Evolutionary conservation across 2,797 vertebrate genomes (phyloP), one percentile per base, ranked within the genome.

Genomic region (Macrochelys suwanniensis): DNA sequence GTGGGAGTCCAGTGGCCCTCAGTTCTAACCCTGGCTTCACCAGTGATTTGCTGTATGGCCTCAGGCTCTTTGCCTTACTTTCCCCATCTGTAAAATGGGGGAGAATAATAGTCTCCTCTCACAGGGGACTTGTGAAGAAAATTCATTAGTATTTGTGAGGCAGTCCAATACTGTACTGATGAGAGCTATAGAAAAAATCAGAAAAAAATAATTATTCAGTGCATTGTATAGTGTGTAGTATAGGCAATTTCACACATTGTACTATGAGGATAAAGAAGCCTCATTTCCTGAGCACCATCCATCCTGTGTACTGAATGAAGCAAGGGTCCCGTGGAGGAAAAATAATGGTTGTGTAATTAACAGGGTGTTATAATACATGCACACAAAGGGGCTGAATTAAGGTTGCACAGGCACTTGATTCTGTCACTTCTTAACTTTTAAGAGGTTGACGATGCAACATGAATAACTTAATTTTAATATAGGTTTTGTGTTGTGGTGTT

Each of bases 151-250:
- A 49, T 61, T 9, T 65, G 45, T 74, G 47, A 61, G 16, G 10
- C 33, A 10, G 59, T 89, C n/a, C 86, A 21, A 82, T 61, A 53
- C 84, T 33, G 9, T 8, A 56, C 61, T 76, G 33, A 79, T 45
- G 10, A 92, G 53, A 56, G 59, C 16, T 33, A 76, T n/a, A 78
- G 93, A 77, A 77, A 50, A 93, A 57, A n/a, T 5, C 47, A 89
- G 16, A 59, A 68, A 6, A 54, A 56, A 3, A 17, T 61, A 65
- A 37, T 87, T 1, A 47, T 59, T 61, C 7, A 33, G 15, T 37
- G 50, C n/a, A 10, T 88, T 95, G 56, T 68, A 54, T 16, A 28
- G 85, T 79, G 50, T 49, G 28, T 77, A 91, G 45, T 76, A 28
- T 11, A 3, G 47, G 53, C 82, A 45, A 77, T 19, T 82, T 19